A percentile compares a stretch with the other conserved stretches of the same genome.
These are phyloP conservation scores for Glareola pratincola DNA, from an alignment of 2,113 vertebrate genomes.

Conservation along the genomic window DNA sequence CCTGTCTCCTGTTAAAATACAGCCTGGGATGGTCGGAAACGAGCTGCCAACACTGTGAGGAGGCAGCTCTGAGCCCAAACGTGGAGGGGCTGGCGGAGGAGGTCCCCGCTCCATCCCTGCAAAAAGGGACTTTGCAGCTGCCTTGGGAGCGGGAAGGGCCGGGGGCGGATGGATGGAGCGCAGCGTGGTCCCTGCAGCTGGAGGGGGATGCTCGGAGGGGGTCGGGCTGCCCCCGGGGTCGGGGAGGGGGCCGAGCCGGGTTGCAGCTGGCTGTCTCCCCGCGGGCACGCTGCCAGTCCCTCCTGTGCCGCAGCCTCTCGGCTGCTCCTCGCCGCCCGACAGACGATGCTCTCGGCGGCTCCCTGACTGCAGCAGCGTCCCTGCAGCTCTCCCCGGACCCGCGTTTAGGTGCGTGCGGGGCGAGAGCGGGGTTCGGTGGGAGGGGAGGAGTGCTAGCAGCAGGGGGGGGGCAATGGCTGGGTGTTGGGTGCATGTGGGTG, in stretches of 20 bases:
- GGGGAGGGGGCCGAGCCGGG: background rate
- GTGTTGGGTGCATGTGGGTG: background rate
- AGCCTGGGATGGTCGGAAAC: background rate
- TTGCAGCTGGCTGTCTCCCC: background rate
- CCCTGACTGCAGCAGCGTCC: background rate
- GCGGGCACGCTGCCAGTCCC: background rate
- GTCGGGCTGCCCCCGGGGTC: background rate
- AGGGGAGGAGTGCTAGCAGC: background rate
- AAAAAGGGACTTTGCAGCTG: background rate
- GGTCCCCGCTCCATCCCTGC: background rate
- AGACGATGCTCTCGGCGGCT: rapidly evolving
- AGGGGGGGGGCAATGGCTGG: rapidly evolving
- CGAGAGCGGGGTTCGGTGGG: rapidly evolving
- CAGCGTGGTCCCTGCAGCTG: background rate
- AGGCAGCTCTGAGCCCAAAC: background rate
- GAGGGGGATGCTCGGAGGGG: background rate
- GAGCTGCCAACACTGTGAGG: background rate
- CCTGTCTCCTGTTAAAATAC: background rate
- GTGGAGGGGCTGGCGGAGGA: background rate
- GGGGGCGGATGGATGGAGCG: background rate
- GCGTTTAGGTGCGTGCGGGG: background rate
- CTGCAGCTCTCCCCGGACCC: background rate
- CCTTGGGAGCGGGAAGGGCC: background rate
- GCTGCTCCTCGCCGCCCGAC: background rate
- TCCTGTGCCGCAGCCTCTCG: background rate